Base-by-base conservation (phyloP, 2,888 invertebrate species). In the Drosophila melanosoma region DNA sequence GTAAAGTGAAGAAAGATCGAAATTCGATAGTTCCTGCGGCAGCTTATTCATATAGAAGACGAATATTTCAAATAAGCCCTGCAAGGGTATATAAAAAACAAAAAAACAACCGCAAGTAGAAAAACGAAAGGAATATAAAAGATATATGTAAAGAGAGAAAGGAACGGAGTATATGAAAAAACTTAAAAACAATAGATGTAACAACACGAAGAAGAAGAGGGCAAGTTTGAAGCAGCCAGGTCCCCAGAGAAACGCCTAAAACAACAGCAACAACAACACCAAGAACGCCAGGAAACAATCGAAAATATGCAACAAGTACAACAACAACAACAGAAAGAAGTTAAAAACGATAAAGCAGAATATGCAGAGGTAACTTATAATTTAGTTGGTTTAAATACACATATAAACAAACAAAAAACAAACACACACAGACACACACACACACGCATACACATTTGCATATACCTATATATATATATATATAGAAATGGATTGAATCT, bases 401-500 rank as follows among this genome's bases (percentile, higher is more conserved):
- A 65, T 17, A 67, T 10, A 74, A 11, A 51, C 10, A 64, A 26
- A 26, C 5, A 26, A 26, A 26, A 26, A 26, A 26, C 1, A 26
- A 23, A 23, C 23, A 23, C 23, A 23, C 23, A 26, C 26, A 2
- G 2, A 26, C 49, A 52, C 26, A 67, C 10, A 68, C 20, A 62
- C 23, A 63, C 4, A 63, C 17, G 32, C 33, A 51, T 12, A 35
- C 3, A 3, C 15, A 61, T 23, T 52, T 45, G 54, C 48, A 66
- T 33, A 61, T 38, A 35, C 17, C n/a, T n/a, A 58, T 33, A 42
- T 49, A 63, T 33, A 42, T 0, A 68, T 42, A 69, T 48, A 64
- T 49, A 56, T 32, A 54, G 29, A 63, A 33, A 70, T 67, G 63
- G 61, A 76, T 76, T 70, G 76, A 76, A 79, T 79, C 76, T 79